Evolutionary conservation across 2,113 vertebrate genomes (phyloP), one percentile per base, ranked within the genome.

Genomic region (Nothoprocta pentlandii): DNA sequence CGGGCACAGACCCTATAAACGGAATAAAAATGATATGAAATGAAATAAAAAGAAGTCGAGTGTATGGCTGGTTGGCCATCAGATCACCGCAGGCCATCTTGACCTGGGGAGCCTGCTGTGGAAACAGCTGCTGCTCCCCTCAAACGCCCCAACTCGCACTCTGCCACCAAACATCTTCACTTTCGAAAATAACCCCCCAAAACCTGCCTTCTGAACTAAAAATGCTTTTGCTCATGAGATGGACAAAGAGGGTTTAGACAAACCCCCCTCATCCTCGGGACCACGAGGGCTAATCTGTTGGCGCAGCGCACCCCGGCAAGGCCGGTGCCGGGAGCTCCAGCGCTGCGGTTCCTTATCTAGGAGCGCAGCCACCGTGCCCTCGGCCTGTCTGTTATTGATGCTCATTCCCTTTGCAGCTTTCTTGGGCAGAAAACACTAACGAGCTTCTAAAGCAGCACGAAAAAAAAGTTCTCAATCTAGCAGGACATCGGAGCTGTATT

Each of bases 241-340:
- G 32, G 46, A 26, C 90, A 49, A 41, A 58, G 39, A n/a, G 9
- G 10, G 21, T 36, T 91, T 62, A 80, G 69, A 6, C 13, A 75
- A 78, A 42, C 25, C 54, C 6, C 11, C 59, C 53, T 28, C 67
- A 3, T 0, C 36, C 70, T 39, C 14, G 42, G 15, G 19, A 56
- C 67, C 21, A 69, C 6, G 12, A 5, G 6, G 17, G 36, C 30
- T 44, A 7, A 63, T 17, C 23, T 39, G 28, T 0, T 1, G 1
- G 0, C 32, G 10, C 4, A 1, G 16, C 39, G 54, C 34, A 47
- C 20, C 44, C 42, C 21, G 23, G 58, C 2, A 17, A 2, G 2
- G 36, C 51, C 3, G 58, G 53, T 30, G 32, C 1, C 0, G 10
- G 54, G 46, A 59, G 66, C 47, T 75, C 62, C 39, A 5, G 32